Percentiles rank a stretch among this genome's conserved stretches.
Conservation (phyloP, 2,113 vertebrate species). For the Turdus rufiventris region DNA sequence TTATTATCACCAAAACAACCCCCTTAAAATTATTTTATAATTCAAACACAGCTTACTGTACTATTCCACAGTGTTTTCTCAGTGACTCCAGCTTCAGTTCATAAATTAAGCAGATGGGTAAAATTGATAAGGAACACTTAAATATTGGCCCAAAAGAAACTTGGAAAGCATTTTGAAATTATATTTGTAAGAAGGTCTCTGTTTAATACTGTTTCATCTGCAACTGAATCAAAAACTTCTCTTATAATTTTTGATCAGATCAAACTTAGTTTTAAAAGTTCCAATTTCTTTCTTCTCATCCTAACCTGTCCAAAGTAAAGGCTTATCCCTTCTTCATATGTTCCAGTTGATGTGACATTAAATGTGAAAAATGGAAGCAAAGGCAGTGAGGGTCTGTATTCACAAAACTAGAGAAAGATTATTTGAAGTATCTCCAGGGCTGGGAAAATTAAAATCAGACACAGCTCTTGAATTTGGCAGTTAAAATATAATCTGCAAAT, state of each 20-base stretch:
- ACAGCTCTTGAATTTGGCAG: not conserved
- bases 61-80: not conserved
- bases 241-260: not conserved
- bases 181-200: not conserved
- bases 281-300: not conserved
- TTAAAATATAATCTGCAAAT: not conserved
- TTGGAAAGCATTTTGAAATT: not conserved
- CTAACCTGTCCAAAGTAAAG: not conserved
- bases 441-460: conserved; percentile 6
- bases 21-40: not conserved
- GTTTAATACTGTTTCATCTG: not conserved
- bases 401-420: not conserved
- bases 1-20: not conserved
- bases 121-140: not conserved
- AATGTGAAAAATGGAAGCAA: conserved; percentile 15
- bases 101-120: not conserved
- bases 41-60: not conserved
- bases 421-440: not conserved
- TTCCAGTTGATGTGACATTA: conserved; percentile 10
- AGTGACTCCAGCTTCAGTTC: not conserved
- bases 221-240: not conserved
- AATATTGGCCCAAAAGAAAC: not conserved
- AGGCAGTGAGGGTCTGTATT: not conserved
- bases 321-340: not conserved
- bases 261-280: not conserved